Conservation (phyloP, 1,140 invertebrate genomes). For the Panulirus ornatus region DNA sequence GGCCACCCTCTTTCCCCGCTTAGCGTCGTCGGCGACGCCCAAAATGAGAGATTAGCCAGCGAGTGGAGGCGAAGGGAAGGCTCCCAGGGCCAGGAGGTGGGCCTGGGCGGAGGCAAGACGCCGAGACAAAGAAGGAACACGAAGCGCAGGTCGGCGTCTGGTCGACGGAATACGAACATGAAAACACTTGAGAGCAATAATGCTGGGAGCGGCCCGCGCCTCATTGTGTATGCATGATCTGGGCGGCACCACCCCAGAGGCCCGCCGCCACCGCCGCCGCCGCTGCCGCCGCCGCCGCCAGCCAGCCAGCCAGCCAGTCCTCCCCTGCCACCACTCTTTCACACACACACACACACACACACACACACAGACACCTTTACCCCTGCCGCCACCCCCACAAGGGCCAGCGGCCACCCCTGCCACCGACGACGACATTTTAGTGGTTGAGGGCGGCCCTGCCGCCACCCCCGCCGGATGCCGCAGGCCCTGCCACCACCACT, state of each 20-base stretch:
- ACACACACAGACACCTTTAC: neutral
- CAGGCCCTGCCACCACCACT: neutral
- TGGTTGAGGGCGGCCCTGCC: no score
- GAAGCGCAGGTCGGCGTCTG: slow-evolving; percentile 62
- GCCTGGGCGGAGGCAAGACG: neutral
- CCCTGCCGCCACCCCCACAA: neutral
- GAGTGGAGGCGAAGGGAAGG: neutral
- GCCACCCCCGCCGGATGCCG: neutral
- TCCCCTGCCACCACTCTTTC: slow-evolving; percentile 11
- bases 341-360: neutral
- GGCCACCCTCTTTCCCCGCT: neutral
- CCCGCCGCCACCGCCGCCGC: slow-evolving; percentile 3
- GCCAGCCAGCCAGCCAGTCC: no score
- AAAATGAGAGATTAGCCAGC: neutral
- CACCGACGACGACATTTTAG: no score
- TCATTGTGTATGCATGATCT: slow-evolving; percentile 73
- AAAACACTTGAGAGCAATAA: slow-evolving; percentile 73
- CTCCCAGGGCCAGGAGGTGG: no score
- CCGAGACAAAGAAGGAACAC: slow-evolving; percentile 43
- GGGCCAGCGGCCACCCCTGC: neutral
- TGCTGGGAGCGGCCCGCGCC: slow-evolving; percentile 63
- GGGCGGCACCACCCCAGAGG: slow-evolving; percentile 68
- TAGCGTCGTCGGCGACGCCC: neutral
- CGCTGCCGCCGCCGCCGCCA: neutral
- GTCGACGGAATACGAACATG: slow-evolving; percentile 67